A percentile compares a stretch with the other conserved stretches of the same genome.
Evolutionary conservation across 2,888 invertebrate genomes (phyloP).

Genomic region (Macroteleia sp.): DNA sequence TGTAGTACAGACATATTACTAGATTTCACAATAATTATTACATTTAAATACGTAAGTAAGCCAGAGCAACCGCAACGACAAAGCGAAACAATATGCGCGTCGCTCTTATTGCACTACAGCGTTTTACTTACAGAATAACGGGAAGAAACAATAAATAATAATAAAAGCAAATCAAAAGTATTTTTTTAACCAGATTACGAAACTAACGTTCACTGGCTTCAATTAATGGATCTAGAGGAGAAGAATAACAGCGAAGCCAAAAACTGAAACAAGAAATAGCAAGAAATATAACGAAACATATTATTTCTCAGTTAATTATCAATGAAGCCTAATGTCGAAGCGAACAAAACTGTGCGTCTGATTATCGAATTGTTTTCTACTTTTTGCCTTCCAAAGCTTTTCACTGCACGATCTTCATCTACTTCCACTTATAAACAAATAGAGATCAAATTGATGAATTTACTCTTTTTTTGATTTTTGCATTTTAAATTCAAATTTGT

Average conservation of each 20-base stretch:
- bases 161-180: conserved; percentile 52
- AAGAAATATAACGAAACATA: conserved; percentile 16
- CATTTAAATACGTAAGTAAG: conserved; percentile 66
- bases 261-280: neutral
- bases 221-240: conserved; percentile 14
- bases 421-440: conserved; percentile 10
- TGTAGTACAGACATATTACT: conserved; percentile 86
- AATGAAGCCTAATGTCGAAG: conserved; percentile 35
- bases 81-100: conserved; percentile 29
- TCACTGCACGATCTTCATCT: conserved; percentile 36
- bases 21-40: conserved; percentile 69
- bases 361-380: conserved; percentile 46
- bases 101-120: conserved; percentile 37
- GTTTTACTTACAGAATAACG: conserved; percentile 50
- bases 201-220: conserved; percentile 30
- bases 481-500: too few species aligned
- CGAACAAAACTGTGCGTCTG: conserved; percentile 53
- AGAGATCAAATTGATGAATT: conserved; percentile 5
- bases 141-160: conserved; percentile 21
- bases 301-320: conserved; percentile 13
- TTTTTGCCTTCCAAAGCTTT: conserved; percentile 55
- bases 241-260: neutral
- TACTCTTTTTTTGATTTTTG: too few species aligned
- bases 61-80: conserved; percentile 57
- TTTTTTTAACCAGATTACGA: conserved; percentile 53